A percentile compares a stretch with the other conserved stretches of the same genome.
phyloP scores from a whole-genome alignment of 2,888 invertebrate species.

The Eubasilissa splendida region DNA sequence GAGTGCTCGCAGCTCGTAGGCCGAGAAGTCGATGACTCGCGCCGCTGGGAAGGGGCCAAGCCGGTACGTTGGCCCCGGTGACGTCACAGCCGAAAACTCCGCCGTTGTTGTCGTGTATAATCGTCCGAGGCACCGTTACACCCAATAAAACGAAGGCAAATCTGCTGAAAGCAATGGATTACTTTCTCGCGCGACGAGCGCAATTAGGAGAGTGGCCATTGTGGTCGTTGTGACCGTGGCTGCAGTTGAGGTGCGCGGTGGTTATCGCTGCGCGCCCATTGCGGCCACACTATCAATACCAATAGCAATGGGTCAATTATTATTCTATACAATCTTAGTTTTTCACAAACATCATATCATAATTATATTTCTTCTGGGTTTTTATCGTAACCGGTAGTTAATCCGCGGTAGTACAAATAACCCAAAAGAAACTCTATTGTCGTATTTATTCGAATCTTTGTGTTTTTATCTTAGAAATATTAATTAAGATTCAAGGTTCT shows the following conservation, averaged over 20 bases:
- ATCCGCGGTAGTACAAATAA: no score
- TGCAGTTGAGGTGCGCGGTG: background rate
- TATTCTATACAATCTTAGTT: no score
- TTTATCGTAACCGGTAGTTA: no score
- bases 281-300: background rate
- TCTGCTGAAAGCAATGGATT: slow-evolving; percentile 51
- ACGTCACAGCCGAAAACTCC: slow-evolving; percentile 58
- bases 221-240: background rate
- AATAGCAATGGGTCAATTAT: no score
- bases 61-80: slow-evolving; percentile 54
- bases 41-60: slow-evolving; percentile 50
- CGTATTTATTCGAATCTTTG: no score
- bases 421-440: no score
- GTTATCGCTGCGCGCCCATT: background rate
- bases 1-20: background rate
- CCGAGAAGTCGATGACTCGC: slow-evolving; percentile 34
- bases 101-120: slow-evolving; percentile 47
- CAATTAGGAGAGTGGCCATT: slow-evolving; percentile 14
- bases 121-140: slow-evolving; percentile 53
- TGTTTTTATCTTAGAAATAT: no score
- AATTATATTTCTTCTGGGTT: no score
- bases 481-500: no score
- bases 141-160: slow-evolving; percentile 51
- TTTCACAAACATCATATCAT: no score
- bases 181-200: slow-evolving; percentile 47